Evolutionary conservation across 92 coral and sea anemone genomes (phyloP).

Genomic region (Parazoanthus atlanticus): DNA sequence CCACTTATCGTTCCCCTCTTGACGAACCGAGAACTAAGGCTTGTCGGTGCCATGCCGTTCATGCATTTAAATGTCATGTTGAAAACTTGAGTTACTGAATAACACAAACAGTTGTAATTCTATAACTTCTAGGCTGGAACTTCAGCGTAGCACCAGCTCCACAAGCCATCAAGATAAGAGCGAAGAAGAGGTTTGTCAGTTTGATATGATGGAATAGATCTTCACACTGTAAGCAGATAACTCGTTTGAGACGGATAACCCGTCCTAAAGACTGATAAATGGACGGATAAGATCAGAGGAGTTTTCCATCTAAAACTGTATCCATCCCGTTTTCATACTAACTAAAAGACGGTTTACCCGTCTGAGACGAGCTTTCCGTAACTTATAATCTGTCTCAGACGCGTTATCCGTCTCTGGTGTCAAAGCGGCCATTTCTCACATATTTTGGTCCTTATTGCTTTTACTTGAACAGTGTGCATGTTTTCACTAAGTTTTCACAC

Average conservation of each 20-base stretch:
- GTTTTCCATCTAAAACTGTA: too few species aligned
- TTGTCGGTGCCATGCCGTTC: too few species aligned
- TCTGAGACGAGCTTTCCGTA: background rate
- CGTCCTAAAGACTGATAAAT: background rate
- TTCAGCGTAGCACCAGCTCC: conserved; percentile 79
- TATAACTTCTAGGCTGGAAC: conserved; percentile 55
- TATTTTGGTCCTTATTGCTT: background rate
- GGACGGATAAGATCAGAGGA: background rate
- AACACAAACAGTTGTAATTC: background rate
- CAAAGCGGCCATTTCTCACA: background rate
- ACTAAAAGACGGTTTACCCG: background rate
- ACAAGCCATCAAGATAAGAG: conserved; percentile 61
- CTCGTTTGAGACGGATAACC: background rate
- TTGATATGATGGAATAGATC: conserved; percentile 24
- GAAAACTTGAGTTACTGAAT: too few species aligned
- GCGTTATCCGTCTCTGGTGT: background rate
- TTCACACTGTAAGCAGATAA: too few species aligned
- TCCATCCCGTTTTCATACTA: too few species aligned
- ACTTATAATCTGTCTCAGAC: background rate
- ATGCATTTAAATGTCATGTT: too few species aligned
- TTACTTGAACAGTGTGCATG: background rate
- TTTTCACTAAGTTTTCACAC: too few species aligned
- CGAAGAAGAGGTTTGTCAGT: conserved; percentile 61
- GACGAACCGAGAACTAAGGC: too few species aligned
- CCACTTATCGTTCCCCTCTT: too few species aligned